Base-by-base conservation (phyloP, 2,113 vertebrate genomes). In the Pluvialis apricaria region DNA sequence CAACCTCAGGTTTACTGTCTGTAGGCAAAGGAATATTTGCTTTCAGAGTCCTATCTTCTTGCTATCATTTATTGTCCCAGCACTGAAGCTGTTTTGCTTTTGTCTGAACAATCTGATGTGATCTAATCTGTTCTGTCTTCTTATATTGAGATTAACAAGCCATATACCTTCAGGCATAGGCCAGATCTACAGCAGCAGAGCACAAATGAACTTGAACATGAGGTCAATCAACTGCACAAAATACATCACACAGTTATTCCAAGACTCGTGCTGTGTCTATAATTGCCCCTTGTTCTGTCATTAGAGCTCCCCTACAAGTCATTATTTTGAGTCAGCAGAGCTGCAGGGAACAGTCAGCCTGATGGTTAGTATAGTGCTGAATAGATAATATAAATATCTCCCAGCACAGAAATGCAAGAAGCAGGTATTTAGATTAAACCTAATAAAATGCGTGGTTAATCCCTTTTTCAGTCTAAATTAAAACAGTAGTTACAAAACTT, bases 241-340 rank as follows among this genome's bases (percentile, higher is more conserved):
- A 97, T 96, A 91, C 78, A 98, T 98, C 98, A 98, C 85, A 75
- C 90, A 95, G 95, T 97, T 97, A 97, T 97, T 97, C 92, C 82
- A 97, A 94, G 95, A 82, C 92, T 96, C 96, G 38, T 24, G 95
- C 97, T 98, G 98, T 84, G 98, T 95, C 96, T 98, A 34, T 98
- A 98, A 98, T 98, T 98, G 98, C 92, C 98, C 98, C 97, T 98
- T 98, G 97, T 98, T 98, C 97, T 97, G 96, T 98, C 97, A 95
- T 98, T 98, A 98, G 94, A 97, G 85, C 93, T 97, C 97, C 95
- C 95, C 94, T 96, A 88, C 96, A 98, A 98, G 97, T 97, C 97
- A 98, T 98, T 98, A 98, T 98, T 98, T 98, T 96, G 97, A 98
- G 97, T 97, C 97, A 96, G 96, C 97, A 96, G 94, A 98, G 96